A percentile compares a stretch with the other conserved stretches of the same genome.
These are phyloP conservation scores for Chydorus sphaericus DNA, from an alignment of 2,888 invertebrate genomes.

Conservation along the genomic window DNA sequence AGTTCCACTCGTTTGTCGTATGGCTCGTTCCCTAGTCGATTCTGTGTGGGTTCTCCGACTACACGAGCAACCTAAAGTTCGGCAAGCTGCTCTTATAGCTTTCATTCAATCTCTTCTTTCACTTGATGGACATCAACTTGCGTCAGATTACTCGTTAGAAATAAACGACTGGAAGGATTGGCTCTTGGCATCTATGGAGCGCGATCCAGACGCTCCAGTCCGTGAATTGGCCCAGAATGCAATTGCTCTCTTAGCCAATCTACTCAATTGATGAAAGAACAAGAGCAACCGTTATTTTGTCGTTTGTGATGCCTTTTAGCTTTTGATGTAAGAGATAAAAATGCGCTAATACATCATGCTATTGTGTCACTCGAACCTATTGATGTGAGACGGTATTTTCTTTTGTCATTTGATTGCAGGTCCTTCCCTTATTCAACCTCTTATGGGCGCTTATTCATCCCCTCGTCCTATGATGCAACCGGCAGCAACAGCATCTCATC, in stretches of 20 bases:
- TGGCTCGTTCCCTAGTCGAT: slow-evolving; percentile 53
- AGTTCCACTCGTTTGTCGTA: slow-evolving; percentile 38
- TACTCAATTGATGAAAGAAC: background rate
- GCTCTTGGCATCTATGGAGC: slow-evolving; percentile 40
- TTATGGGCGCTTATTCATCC: too few species aligned
- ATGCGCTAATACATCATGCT: background rate
- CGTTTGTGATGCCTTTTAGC: background rate
- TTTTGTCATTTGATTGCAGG: slow-evolving; percentile 3
- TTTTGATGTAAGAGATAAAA: background rate
- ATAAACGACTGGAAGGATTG: slow-evolving; percentile 48
- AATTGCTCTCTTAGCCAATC: background rate
- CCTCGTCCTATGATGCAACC: too few species aligned
- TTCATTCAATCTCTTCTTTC: slow-evolving; percentile 48
- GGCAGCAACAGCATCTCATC: too few species aligned
- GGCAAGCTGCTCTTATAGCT: slow-evolving; percentile 48
- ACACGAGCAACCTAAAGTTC: slow-evolving; percentile 48
- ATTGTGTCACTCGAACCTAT: background rate
- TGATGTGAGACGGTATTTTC: background rate
- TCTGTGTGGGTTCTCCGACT: slow-evolving; percentile 49
- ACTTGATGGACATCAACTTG: slow-evolving; percentile 35
- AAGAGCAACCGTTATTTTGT: background rate
- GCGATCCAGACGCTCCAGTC: slow-evolving; percentile 32
- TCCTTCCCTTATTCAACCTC: slow-evolving; percentile 1
- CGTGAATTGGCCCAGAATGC: background rate
- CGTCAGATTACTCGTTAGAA: slow-evolving; percentile 42